Evolutionary conservation across 2,113 vertebrate genomes (phyloP).

Genomic region (Nibea coibor): DNA sequence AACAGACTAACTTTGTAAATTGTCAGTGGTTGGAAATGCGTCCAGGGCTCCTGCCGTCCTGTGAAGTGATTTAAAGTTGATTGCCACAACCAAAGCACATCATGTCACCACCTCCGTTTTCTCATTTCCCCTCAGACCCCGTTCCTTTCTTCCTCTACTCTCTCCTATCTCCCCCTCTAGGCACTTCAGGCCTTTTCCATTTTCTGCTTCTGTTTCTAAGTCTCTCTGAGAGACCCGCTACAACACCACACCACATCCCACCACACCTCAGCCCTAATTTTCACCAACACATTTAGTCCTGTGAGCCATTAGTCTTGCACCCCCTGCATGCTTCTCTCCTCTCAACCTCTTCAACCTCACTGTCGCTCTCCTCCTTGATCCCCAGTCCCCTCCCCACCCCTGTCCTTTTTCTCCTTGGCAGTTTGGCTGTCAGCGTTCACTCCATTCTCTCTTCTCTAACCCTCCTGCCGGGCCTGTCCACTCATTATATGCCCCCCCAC

Average conservation of each 20-base stretch:
- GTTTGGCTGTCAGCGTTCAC: constrained; percentile 41
- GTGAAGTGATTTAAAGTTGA: constrained; percentile 38
- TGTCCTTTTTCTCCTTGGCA: constrained; percentile 52
- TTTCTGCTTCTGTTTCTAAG: constrained; percentile 30
- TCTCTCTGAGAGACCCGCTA: not conserved
- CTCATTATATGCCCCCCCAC: constrained; percentile 35
- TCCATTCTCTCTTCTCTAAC: constrained; percentile 37
- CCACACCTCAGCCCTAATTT: constrained; percentile 33
- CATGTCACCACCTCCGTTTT: constrained; percentile 37
- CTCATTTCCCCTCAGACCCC: constrained; percentile 48
- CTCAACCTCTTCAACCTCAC: constrained; percentile 38
- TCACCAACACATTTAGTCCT: constrained; percentile 20
- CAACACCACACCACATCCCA: not conserved
- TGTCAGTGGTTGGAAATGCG: not conserved
- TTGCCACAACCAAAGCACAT: constrained; percentile 34
- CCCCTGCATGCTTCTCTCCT: constrained; percentile 11
- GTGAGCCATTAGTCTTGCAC: constrained; percentile 41
- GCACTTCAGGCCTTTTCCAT: constrained; percentile 32
- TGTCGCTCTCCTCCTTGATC: constrained; percentile 54
- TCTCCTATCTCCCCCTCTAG: constrained; percentile 13
- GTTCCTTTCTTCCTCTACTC: constrained; percentile 14
- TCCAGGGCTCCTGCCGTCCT: constrained; percentile 2
- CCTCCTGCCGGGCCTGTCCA: constrained; percentile 19
- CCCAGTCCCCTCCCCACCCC: not conserved
- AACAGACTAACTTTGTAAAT: not conserved